Base-by-base conservation (phyloP, 2,888 invertebrate genomes). In the Yponomeuta malinellus region DNA sequence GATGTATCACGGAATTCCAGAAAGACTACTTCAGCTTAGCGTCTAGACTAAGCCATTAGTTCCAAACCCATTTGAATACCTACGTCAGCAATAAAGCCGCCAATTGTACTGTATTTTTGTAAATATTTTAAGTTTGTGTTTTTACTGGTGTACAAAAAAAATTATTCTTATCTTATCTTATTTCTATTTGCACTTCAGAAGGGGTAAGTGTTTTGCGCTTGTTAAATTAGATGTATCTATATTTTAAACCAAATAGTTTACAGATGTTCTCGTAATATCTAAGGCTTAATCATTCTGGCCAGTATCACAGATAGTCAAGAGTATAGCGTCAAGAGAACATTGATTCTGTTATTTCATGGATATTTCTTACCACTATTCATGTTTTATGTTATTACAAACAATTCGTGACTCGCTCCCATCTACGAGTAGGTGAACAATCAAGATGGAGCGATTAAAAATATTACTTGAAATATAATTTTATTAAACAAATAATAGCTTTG, bases 371-470 rank as follows among this genome's bases (percentile, higher is more conserved):
- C 52, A 59, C 10, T 65, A 65, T 65, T 65, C 10, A 65, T 33
- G 65, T 65, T 65, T 65, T 65, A 65, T 65, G 68, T n/a, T 48
- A 67, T 67, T 67, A 43, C 8, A 37, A 68, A 68, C n/a, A 48
- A 63, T 63, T 70, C 73, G 71, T 70, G 71, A 83, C 82, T 82
- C 72, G 79, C 78, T 10, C 37, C 64, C 79, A 75, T 71, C 73
- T 74, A 23, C 23, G 23, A 23, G 23, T 23, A 75, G 75, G 74
- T 73, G 75, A 78, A 79, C 76, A 78, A 81, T 83, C 74, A 76
- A 78, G 78, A 83, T 78, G 75, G 71, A 74, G 71, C 72, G 77
- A 81, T 83, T 77, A 79, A 75, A 78, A 74, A 69, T 73, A 70
- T 69, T 64, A 71, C n/a, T 43, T 65, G 29, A 12, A 65, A 64